These are phyloP conservation scores for Drosophila lini DNA, from an alignment of 1,140 invertebrate species.

Conservation along the genomic window DNA sequence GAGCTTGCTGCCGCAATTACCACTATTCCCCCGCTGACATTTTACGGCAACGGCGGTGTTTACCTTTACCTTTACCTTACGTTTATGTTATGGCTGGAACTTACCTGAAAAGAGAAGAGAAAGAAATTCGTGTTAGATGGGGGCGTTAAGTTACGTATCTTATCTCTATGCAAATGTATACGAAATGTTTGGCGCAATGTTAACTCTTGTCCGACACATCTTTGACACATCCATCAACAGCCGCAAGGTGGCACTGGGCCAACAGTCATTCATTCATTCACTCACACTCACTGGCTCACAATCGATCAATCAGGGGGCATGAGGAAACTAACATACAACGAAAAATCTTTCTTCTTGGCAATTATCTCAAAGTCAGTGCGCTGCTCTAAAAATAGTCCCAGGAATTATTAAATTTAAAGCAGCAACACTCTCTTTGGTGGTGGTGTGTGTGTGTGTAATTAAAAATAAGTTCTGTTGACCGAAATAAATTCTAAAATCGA, in stretches of 20 bases:
- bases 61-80: not conserved
- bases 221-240: conserved; percentile 62
- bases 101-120: conserved; percentile 61
- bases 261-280: conserved; percentile 41
- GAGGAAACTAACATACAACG: conserved; percentile 10
- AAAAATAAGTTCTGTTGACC: conserved; percentile 74
- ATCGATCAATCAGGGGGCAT: conserved; percentile 63
- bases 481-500: conserved; percentile 71
- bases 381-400: conserved; percentile 27
- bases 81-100: conserved; percentile 12
- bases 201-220: conserved; percentile 54
- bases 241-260: not conserved
- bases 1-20: conserved; percentile 5
- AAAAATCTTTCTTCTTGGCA: conserved; percentile 39
- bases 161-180: conserved; percentile 35
- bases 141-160: conserved; percentile 26
- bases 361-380: conserved; percentile 44
- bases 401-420: conserved; percentile 63
- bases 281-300: conserved; percentile 29
- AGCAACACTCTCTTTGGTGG: conserved; percentile 7
- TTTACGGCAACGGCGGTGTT: not conserved
- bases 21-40: conserved; percentile 29
- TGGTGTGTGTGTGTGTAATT: conserved; percentile 40
- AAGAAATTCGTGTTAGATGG: not conserved
- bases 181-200: conserved; percentile 24